Evolutionary conservation across 2,888 invertebrate genomes (phyloP), one percentile per base, ranked within the genome.

Genomic region (Cryptus armator): DNA sequence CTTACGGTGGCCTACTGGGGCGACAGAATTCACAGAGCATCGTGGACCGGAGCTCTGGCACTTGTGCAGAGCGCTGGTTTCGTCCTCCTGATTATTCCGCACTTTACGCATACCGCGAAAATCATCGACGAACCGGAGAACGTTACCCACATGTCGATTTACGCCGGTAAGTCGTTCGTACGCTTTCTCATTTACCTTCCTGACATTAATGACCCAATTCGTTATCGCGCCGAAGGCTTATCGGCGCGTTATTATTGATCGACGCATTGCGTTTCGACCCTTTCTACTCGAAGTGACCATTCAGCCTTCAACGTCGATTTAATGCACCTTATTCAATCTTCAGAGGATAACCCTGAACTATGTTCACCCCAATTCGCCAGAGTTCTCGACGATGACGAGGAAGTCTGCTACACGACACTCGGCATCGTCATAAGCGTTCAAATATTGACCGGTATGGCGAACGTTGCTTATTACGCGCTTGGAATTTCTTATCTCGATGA

Each of bases 401-500:
- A 88, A 19, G 83, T 89, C 1, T 90, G 93, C 64, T 92, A 93
- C n/a, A 86, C 93, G 3, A 94, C 94, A 0, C 86, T 95, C 24
- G 88, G 90, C 10, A 89, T 95, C 85, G 90, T 96, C 6, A 94
- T 95, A 64, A 82, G 94, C 0, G 93, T 95, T 0, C 95, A 95
- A 89, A 88, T 95, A 68, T 89, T 94, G 0, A 91, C 94, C 70
- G 95, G 95, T 72, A 89, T 95, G 80, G 94, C 94, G 0, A 93
- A 94, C 16, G 90, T 95, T 44, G 94, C 95, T 0, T 95, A 95
- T 87, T 95, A 94, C 64, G 94, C 95, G 0, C 94, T 95, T 19
- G 96, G 96, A 7, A 92, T 96, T 24, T 95, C 95, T 4, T 96
- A 96, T 87, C 93, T 96, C 9, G 96, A 96, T 84, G 96, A 96